These are phyloP conservation scores for Pristiophorus japonicus DNA, from an alignment of 2,113 vertebrate genomes.

Conservation along the genomic window DNA sequence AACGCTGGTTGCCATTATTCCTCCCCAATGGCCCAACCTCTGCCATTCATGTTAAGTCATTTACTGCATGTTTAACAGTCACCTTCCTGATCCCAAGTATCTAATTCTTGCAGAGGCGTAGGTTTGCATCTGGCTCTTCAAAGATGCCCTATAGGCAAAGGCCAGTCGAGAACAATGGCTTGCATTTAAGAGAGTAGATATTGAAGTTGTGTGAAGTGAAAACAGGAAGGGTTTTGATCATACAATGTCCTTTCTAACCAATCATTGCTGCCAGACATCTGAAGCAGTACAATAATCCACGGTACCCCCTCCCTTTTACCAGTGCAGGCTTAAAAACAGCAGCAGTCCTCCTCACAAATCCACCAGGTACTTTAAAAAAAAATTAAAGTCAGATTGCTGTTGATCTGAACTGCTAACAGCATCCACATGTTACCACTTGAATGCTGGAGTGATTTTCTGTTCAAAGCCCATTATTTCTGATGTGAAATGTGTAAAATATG, in stretches of 20 bases:
- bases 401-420: not conserved
- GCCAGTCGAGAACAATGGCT: conserved; percentile 8
- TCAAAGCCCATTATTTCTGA: conserved; percentile 33
- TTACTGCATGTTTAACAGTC: conserved; percentile 12
- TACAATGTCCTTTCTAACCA: conserved; percentile 25
- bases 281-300: conserved; percentile 2
- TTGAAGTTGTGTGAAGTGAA: conserved; percentile 37
- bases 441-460: not conserved
- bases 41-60: conserved; percentile 27
- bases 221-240: conserved; percentile 34
- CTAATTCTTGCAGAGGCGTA: conserved; percentile 15
- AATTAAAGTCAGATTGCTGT: conserved; percentile 8
- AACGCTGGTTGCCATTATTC: conserved; percentile 26
- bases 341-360: conserved; percentile 23
- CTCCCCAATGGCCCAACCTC: not conserved
- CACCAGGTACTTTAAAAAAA: conserved; percentile 34
- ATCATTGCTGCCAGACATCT: conserved; percentile 19
- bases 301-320: not conserved
- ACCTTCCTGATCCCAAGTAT: conserved; percentile 22
- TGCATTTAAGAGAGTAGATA: conserved; percentile 22
- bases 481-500: not conserved
- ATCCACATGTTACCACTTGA: conserved; percentile 35
- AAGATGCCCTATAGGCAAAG: conserved; percentile 6
- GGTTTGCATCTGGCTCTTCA: conserved; percentile 33
- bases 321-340: not conserved